These are phyloP conservation scores for Corvus moneduloides DNA, from an alignment of 2,113 vertebrate species.

Conservation along the genomic window DNA sequence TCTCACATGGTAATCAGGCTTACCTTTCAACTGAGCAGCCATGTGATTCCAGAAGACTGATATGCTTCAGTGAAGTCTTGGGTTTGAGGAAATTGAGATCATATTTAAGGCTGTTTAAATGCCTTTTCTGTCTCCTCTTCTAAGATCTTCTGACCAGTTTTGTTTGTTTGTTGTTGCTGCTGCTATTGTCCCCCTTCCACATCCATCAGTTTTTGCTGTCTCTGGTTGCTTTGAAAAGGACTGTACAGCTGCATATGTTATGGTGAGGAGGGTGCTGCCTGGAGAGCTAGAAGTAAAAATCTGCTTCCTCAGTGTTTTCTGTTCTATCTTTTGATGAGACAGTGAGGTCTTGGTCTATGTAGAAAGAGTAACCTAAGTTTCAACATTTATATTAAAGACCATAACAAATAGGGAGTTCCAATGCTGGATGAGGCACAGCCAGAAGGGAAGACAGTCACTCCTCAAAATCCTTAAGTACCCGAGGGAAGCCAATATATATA, in stretches of 20 bases:
- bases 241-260: not conserved
- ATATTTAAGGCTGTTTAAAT: not conserved
- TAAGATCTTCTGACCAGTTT: not conserved
- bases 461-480: not conserved
- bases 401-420: not conserved
- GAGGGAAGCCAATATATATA: not conserved
- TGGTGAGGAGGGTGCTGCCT: not conserved
- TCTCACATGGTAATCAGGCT: not conserved
- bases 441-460: not conserved
- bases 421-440: not conserved
- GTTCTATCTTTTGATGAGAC: not conserved
- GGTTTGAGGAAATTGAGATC: not conserved
- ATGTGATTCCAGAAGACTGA: not conserved
- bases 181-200: not conserved
- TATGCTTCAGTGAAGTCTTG: not conserved
- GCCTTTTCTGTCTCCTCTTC: not conserved
- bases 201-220: not conserved
- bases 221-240: not conserved
- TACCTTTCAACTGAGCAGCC: not conserved
- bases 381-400: not conserved
- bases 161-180: not conserved
- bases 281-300: not conserved
- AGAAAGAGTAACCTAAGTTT: not conserved
- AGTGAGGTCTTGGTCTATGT: not conserved
- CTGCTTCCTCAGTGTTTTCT: not conserved